Base-by-base conservation (phyloP, 2,888 invertebrate species). In the Crocallis elinguaria region DNA sequence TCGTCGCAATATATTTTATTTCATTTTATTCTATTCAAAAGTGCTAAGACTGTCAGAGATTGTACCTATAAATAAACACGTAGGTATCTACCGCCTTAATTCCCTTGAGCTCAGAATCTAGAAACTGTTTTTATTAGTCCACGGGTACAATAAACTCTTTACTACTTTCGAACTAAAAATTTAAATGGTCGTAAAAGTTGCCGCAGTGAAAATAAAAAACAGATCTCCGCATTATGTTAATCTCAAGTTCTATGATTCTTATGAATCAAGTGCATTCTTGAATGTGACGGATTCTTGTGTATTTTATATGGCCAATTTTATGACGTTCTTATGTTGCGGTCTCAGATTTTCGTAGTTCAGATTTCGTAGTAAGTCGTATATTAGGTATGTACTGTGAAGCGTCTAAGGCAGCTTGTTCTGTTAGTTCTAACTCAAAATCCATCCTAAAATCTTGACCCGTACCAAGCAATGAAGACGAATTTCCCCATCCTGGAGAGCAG, bases 401-500 rank as follows among this genome's bases (percentile, higher is more conserved):
- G n/a, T n/a, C n/a, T n/a, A n/a, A n/a, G n/a, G n/a, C n/a, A n/a
- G n/a, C n/a, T n/a, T n/a, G n/a, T 19, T 19, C 6, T 6, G 3
- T 12, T 21, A 35, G 12, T 35, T 19, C 11, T 42, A 30, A 16
- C 9, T 12, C 8, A 8, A 29, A 32, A 30, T 16, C 27, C 11
- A 27, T 41, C 17, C n/a, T 13, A 11, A 27, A 21, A 33, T 39
- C 33, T 29, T 44, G 27, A 51, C 29, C 29, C 4, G 29, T 13
- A 27, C 23, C 25, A 37, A 19, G 27, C 43, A 48, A 53, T 48
- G 42, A 37, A 48, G 45, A 45, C 35, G 29, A 54, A 49, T 48
- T 53, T 35, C 32, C 17, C 13, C 36, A 19, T 32, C 1, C 49
- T 65, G 67, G 65, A 65, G 38, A 48, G 32, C 27, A 51, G 63